phyloP scores from a whole-genome alignment of 2,888 invertebrate genomes.

The Herminia tarsipennalis region DNA sequence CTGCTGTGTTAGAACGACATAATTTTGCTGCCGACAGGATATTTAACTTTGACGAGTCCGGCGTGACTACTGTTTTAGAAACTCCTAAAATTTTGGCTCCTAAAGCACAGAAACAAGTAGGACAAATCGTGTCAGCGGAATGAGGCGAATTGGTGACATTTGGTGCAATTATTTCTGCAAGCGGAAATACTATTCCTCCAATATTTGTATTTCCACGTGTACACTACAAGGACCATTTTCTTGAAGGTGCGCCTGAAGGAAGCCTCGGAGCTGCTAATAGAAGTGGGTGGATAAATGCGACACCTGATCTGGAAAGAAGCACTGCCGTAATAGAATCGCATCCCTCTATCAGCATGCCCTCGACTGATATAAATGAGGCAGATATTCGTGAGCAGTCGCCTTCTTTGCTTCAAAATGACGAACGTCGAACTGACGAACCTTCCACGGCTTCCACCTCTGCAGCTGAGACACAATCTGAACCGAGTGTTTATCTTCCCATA shows the following conservation, averaged over 20 bases:
- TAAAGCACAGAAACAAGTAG: constrained; percentile 35
- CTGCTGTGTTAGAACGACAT: neutral
- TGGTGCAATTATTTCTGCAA: constrained; percentile 49
- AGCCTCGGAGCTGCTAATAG: constrained; percentile 5
- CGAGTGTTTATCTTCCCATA: too few species aligned
- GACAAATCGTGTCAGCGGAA: constrained; percentile 51
- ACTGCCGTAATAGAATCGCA: neutral
- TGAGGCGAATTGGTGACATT: constrained; percentile 57
- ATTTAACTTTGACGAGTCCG: too few species aligned
- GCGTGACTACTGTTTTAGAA: constrained; percentile 27
- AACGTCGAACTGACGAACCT: neutral
- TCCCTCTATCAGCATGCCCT: neutral
- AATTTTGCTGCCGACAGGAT: constrained; percentile 19
- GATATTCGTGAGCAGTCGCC: neutral
- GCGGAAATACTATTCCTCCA: constrained; percentile 40
- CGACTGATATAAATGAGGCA: neutral
- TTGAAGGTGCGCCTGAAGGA: constrained; percentile 14
- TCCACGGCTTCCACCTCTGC: too few species aligned
- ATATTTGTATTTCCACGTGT: constrained; percentile 7
- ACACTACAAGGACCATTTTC: constrained; percentile 16
- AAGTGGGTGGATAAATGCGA: constrained; percentile 12
- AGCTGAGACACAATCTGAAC: too few species aligned
- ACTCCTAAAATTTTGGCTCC: constrained; percentile 29
- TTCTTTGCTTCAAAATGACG: neutral
- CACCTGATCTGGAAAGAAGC: neutral